Conservation (phyloP, 2,888 invertebrate genomes). For the Alentia gelatinosa region DNA sequence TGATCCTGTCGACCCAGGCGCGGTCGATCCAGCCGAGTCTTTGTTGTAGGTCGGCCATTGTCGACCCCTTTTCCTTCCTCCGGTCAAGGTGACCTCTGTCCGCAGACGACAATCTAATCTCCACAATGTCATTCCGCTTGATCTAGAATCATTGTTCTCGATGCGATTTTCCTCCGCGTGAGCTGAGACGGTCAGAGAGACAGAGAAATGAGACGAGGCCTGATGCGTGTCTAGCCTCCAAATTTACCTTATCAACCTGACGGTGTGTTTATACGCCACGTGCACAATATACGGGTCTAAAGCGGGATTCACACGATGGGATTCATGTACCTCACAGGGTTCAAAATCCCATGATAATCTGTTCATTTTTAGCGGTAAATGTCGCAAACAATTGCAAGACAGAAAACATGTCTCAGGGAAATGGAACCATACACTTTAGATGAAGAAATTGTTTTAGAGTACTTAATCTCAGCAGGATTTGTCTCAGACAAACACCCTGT, state of each 20-base stretch:
- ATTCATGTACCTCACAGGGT: not conserved
- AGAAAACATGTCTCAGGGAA: too few relatives aligned
- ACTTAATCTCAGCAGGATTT: too few relatives aligned
- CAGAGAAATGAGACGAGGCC: not conserved
- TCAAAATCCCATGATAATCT: too few relatives aligned
- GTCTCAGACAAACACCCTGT: too few relatives aligned
- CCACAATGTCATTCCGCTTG: constrained; percentile 10
- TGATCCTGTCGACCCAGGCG: constrained; percentile 34
- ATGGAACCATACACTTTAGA: too few relatives aligned
- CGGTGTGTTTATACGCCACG: not conserved
- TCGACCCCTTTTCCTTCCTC: not conserved
- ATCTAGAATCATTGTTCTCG: constrained; percentile 15
- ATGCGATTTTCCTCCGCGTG: not conserved
- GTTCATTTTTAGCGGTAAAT: not conserved
- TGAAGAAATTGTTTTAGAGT: too few relatives aligned
- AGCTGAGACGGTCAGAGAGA: not conserved
- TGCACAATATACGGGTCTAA: not conserved
- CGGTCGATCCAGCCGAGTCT: constrained; percentile 21
- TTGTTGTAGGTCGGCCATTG: constrained; percentile 45
- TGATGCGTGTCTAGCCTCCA: not conserved
- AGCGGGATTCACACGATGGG: not conserved
- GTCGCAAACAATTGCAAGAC: too few relatives aligned
- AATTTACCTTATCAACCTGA: not conserved
- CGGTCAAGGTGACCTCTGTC: not conserved
- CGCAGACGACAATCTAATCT: constrained; percentile 25